A percentile compares a stretch with the other conserved stretches of the same genome.
phyloP scores from a whole-genome alignment of 2,797 vertebrate species.

The Enteromius viviparus region DNA sequence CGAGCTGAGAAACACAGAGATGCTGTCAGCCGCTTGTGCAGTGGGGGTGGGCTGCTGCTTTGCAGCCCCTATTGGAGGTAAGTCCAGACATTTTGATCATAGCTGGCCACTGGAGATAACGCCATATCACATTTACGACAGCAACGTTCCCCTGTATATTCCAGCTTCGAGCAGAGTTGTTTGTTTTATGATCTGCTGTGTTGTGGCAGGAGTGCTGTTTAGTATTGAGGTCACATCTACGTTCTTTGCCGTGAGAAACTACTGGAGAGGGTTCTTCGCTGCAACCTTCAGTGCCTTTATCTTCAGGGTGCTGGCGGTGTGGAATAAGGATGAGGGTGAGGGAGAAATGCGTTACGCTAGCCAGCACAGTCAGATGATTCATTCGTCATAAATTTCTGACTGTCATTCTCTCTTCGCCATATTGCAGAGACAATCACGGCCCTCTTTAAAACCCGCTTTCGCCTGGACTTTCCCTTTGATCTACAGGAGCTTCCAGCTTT shows the following conservation, averaged over 20 bases:
- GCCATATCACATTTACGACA: slow-evolving; percentile 37
- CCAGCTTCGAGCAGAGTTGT: slow-evolving; percentile 18
- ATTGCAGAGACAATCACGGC: slow-evolving; percentile 95
- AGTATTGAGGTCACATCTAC: slow-evolving; percentile 99
- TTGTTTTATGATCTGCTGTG: slow-evolving; percentile 8
- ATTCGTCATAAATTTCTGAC: slow-evolving; percentile 29
- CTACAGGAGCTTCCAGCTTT: slow-evolving; percentile 97
- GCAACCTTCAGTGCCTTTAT: slow-evolving; percentile 99
- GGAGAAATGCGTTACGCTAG: neutral
- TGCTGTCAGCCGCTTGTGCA: slow-evolving; percentile 95
- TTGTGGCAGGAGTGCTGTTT: slow-evolving; percentile 89
- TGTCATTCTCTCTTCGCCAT: slow-evolving; percentile 29
- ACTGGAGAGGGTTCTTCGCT: slow-evolving; percentile 98
- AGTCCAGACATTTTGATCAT: slow-evolving; percentile 57
- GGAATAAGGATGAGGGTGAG: slow-evolving; percentile 97
- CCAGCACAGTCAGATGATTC: slow-evolving; percentile 29
- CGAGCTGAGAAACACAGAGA: slow-evolving; percentile 95
- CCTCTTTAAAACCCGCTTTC: slow-evolving; percentile 97
- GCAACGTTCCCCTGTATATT: slow-evolving; percentile 2
- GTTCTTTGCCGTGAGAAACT: slow-evolving; percentile 98
- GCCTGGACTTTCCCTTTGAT: slow-evolving; percentile 97
- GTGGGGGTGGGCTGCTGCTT: slow-evolving; percentile 98
- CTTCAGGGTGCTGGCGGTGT: slow-evolving; percentile 95
- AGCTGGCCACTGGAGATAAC: slow-evolving; percentile 46
- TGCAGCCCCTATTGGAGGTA: slow-evolving; percentile 97